Percentiles rank a stretch among this genome's conserved stretches.
phyloP scores from a whole-genome alignment of 1,140 invertebrate species.

The Ostrea edulis region DNA sequence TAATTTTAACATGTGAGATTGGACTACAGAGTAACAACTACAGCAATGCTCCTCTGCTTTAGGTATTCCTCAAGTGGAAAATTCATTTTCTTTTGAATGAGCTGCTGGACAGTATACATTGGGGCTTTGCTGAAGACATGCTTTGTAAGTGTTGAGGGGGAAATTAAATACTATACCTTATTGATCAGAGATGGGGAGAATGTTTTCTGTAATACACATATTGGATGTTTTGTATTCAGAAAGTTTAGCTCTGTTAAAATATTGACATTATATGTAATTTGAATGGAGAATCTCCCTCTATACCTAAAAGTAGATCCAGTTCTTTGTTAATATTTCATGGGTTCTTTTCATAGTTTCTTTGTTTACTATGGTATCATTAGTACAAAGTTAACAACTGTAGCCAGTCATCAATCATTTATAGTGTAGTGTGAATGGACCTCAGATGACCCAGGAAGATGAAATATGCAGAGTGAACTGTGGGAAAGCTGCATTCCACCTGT shows the following conservation, averaged over 20 bases:
- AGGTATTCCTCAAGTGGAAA: no score
- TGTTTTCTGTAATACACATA: neutral
- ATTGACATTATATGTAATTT: neutral
- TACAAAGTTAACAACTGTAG: slow-evolving; percentile 14
- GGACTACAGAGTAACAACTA: no score
- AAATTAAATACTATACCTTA: neutral
- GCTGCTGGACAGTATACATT: neutral
- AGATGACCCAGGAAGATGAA: neutral
- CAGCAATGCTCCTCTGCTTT: no score
- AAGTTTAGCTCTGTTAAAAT: neutral
- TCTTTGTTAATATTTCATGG: slow-evolving; percentile 1
- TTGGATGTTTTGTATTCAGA: neutral
- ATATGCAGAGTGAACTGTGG: neutral
- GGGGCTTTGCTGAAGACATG: neutral
- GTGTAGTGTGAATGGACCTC: slow-evolving; percentile 5
- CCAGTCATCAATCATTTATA: slow-evolving; percentile 13
- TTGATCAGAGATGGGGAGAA: neutral
- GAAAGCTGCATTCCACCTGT: neutral
- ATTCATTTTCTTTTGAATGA: neutral
- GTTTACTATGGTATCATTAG: neutral
- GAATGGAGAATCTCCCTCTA: neutral
- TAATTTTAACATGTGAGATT: no score
- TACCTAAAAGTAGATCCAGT: neutral
- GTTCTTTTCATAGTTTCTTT: neutral
- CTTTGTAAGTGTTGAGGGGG: neutral